These are phyloP conservation scores for Holothuria glaberrima DNA, from an alignment of 35 echinoderm and acorn worm species.

Conservation along the genomic window DNA sequence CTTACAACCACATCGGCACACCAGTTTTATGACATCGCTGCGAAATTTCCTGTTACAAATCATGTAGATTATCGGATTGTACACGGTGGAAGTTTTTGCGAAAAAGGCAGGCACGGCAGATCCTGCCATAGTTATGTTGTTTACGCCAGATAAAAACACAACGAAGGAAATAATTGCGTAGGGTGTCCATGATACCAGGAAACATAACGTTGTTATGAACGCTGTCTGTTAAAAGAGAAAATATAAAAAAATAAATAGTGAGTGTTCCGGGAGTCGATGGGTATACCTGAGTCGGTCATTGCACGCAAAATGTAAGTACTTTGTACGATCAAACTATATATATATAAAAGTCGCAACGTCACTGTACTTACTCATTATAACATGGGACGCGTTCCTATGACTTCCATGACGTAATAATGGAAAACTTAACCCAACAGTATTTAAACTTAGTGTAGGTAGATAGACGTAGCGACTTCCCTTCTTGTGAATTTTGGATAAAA, in stretches of 20 bases:
- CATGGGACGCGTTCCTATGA: too few species aligned
- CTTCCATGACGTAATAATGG: too few species aligned
- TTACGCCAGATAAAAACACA: neutral
- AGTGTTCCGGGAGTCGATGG: too few species aligned
- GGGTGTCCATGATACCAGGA: conserved; percentile 65
- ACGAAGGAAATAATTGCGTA: conserved; percentile 57
- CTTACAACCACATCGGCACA: conserved; percentile 75
- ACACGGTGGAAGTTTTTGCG: conserved; percentile 68
- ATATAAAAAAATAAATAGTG: neutral
- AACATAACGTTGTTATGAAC: conserved; percentile 53
- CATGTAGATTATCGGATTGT: conserved; percentile 78
- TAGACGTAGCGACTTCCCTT: too few species aligned
- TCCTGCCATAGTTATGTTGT: neutral
- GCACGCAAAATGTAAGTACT: too few species aligned
- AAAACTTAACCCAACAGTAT: too few species aligned
- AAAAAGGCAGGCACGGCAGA: conserved; percentile 61
- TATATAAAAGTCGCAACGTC: too few species aligned
- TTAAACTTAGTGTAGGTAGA: too few species aligned
- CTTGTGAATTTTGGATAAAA: too few species aligned
- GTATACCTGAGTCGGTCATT: too few species aligned
- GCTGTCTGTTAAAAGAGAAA: conserved; percentile 49
- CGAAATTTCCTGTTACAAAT: conserved; percentile 82
- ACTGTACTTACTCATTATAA: too few species aligned
- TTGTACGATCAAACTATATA: too few species aligned
- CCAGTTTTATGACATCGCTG: conserved; percentile 9